A percentile compares a stretch with the other conserved stretches of the same genome.
These are phyloP conservation scores for Drosophila sordidapex DNA, from an alignment of 2,888 invertebrate species.

Conservation along the genomic window DNA sequence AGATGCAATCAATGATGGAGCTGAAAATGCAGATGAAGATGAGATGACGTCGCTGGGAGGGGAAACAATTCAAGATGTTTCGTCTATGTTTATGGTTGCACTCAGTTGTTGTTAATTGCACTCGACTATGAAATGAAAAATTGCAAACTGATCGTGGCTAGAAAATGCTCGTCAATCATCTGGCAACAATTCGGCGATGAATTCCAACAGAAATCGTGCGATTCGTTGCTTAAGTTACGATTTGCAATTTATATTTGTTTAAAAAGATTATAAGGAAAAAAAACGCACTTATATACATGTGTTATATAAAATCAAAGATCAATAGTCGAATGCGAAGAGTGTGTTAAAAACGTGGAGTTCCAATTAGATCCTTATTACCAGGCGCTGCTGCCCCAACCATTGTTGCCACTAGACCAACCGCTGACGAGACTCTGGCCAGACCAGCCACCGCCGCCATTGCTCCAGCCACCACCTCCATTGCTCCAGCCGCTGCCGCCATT, in stretches of 20 bases:
- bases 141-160: conserved; percentile 30
- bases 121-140: conserved; percentile 36
- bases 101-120: conserved; percentile 36
- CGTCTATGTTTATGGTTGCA: conserved; percentile 19
- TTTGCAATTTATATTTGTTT: conserved; percentile 43
- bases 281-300: conserved; percentile 18
- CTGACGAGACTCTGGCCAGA: conserved; percentile 25
- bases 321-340: not conserved
- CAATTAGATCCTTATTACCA: conserved; percentile 47
- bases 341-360: conserved; percentile 1
- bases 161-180: conserved; percentile 41
- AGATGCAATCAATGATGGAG: conserved; percentile 2
- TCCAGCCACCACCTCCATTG: conserved; percentile 8
- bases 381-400: conserved; percentile 41
- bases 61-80: conserved; percentile 15
- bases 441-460: conserved; percentile 29
- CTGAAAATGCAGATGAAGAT: not conserved
- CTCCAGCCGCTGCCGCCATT: conserved; percentile 20
- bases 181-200: conserved; percentile 7
- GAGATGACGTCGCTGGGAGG: not conserved
- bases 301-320: conserved; percentile 31
- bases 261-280: conserved; percentile 19
- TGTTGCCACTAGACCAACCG: conserved; percentile 45
- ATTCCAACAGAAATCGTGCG: conserved; percentile 28
- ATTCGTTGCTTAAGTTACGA: conserved; percentile 33